phyloP scores from a whole-genome alignment of 2,888 invertebrate genomes.

The Chironomus tentans region DNA sequence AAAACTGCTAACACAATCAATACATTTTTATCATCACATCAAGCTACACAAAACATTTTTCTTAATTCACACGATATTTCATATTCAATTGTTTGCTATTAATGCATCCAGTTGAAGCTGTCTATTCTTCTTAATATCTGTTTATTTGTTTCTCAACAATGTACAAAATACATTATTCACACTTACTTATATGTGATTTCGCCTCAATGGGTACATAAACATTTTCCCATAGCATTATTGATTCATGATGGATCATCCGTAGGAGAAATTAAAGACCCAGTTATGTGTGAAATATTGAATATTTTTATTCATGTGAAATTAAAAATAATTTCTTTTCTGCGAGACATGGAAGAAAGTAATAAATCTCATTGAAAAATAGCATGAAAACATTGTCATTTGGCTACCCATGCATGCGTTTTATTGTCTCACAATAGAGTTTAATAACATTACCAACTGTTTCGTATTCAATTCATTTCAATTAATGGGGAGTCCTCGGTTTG shows the following conservation, averaged over 20 bases:
- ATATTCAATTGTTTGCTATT: neutral
- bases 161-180: too few species aligned
- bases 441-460: neutral
- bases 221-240: neutral
- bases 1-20: too few species aligned
- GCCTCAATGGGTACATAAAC: neutral
- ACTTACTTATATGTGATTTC: too few species aligned
- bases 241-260: too few species aligned
- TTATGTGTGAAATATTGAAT: too few species aligned
- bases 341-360: neutral
- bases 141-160: too few species aligned
- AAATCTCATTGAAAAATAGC: neutral
- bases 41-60: too few species aligned
- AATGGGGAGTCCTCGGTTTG: neutral
- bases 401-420: constrained; percentile 1
- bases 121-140: too few species aligned
- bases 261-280: too few species aligned
- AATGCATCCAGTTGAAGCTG: neutral
- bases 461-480: neutral
- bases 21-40: too few species aligned
- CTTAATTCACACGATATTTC: neutral
- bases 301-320: neutral
- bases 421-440: neutral
- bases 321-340: neutral
- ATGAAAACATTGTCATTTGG: neutral